phyloP scores from a whole-genome alignment of 1,140 invertebrate genomes.

The Pseudomyrmex pallidus region DNA sequence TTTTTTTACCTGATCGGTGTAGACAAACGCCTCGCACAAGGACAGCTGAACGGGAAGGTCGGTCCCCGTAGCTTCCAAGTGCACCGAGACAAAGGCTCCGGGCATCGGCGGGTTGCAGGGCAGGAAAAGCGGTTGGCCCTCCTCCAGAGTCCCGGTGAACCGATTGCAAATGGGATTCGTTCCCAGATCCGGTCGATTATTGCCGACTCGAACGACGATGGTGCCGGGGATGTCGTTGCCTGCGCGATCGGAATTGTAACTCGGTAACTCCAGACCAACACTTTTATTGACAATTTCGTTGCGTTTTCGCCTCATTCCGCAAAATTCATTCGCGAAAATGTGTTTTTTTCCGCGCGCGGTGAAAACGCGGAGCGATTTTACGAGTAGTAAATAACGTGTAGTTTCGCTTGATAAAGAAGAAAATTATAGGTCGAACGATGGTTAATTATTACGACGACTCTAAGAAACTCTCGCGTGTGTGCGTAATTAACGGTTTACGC shows the following conservation, averaged over 20 bases:
- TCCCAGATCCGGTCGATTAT: slow-evolving; percentile 96
- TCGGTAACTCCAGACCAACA: background rate
- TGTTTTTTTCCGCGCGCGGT: too few relatives aligned
- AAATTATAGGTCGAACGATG: slow-evolving; percentile 3
- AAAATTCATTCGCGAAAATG: too few relatives aligned
- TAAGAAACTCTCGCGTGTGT: background rate
- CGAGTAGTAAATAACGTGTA: background rate
- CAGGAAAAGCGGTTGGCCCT: slow-evolving; percentile 95
- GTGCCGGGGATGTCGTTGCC: slow-evolving; percentile 91
- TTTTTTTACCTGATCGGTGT: slow-evolving; percentile 92
- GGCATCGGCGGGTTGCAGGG: slow-evolving; percentile 98
- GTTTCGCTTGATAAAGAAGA: slow-evolving; percentile 24
- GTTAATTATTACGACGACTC: slow-evolving; percentile 2
- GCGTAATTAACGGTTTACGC: slow-evolving; percentile 37
- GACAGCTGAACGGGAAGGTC: slow-evolving; percentile 90
- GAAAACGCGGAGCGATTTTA: too few relatives aligned
- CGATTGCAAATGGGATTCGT: slow-evolving; percentile 97
- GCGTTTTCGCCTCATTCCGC: background rate
- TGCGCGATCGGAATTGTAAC: slow-evolving; percentile 71
- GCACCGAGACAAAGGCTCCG: slow-evolving; percentile 96
- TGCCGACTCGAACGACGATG: slow-evolving; percentile 95
- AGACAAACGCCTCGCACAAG: slow-evolving; percentile 98
- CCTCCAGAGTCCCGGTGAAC: slow-evolving; percentile 94
- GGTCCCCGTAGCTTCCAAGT: slow-evolving; percentile 89
- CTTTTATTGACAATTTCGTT: background rate